Conservation (phyloP, 2,888 invertebrate genomes). For the Synergus umbraculus region DNA sequence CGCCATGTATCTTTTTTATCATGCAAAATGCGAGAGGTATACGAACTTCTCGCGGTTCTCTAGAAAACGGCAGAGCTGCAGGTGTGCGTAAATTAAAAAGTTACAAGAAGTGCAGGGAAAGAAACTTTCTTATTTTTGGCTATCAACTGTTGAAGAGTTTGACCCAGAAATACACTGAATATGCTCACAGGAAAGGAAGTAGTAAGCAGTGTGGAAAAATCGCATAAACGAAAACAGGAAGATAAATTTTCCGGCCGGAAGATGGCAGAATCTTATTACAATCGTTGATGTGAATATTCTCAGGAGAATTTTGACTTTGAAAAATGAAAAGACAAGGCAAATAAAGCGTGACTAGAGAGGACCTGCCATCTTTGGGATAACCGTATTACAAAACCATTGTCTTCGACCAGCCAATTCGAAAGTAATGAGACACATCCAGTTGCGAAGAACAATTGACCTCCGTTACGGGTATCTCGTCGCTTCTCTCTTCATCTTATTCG, state of each 20-base stretch:
- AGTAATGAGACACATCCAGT: slow-evolving; percentile 75
- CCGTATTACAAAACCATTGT: slow-evolving; percentile 74
- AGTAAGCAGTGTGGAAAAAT: background rate
- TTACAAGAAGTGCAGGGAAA: background rate
- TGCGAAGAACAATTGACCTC: slow-evolving; percentile 73
- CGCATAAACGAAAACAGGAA: slow-evolving; percentile 1
- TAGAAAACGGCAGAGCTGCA: background rate
- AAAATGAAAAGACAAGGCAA: slow-evolving; percentile 9
- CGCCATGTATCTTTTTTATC: background rate
- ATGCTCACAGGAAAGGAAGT: background rate
- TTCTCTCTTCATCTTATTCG: slow-evolving; percentile 23
- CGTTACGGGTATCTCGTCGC: slow-evolving; percentile 46
- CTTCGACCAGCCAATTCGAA: slow-evolving; percentile 74
- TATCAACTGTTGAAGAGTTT: slow-evolving; percentile 1
- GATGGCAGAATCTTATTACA: too few relatives aligned
- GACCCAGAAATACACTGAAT: slow-evolving; percentile 8
- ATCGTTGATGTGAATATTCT: background rate
- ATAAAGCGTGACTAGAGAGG: background rate
- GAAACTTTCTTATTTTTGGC: background rate
- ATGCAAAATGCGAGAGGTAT: background rate
- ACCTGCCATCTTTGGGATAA: slow-evolving; percentile 62
- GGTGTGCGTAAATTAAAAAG: slow-evolving; percentile 27
- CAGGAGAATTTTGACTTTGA: background rate
- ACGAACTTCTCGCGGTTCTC: background rate
- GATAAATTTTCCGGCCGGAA: background rate